Percentiles rank a stretch among this genome's conserved stretches.
Evolutionary conservation across 2,113 vertebrate genomes (phyloP).

Genomic region (Lipophrys pholis): DNA sequence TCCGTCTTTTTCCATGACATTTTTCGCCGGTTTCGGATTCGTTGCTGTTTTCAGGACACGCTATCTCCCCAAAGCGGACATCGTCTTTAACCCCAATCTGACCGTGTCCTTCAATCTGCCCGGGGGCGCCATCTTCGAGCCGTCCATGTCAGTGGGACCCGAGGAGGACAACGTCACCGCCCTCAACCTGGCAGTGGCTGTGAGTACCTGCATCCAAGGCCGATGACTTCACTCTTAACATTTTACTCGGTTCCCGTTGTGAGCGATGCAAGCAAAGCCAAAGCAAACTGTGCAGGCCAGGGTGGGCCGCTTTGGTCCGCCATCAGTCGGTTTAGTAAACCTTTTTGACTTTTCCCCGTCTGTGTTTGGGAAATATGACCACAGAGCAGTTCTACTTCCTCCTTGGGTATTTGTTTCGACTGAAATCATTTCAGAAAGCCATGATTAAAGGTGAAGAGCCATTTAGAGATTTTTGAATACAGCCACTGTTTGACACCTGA

Average conservation of each 20-base stretch:
- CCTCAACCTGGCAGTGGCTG: constrained; percentile 91
- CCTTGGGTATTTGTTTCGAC: not conserved
- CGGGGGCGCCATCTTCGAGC: constrained; percentile 85
- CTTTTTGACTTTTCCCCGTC: constrained; percentile 2
- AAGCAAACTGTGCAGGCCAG: constrained; percentile 11
- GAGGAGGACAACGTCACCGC: constrained; percentile 87
- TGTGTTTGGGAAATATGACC: not conserved
- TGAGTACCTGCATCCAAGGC: constrained; percentile 79
- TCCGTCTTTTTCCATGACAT: no score
- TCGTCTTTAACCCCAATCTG: constrained; percentile 75
- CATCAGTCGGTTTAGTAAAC: not conserved
- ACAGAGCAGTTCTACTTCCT: not conserved
- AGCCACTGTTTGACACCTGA: no score
- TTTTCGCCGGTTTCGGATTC: not conserved
- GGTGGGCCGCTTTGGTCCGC: not conserved
- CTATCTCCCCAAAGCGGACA: constrained; percentile 88
- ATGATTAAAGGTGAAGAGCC: not conserved
- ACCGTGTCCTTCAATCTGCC: constrained; percentile 88
- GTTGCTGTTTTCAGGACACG: constrained; percentile 82
- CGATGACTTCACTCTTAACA: constrained; percentile 15
- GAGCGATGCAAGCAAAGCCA: constrained; percentile 1
- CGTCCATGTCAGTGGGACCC: constrained; percentile 85
- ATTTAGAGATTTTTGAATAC: no score
- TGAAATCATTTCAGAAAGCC: constrained; percentile 1
- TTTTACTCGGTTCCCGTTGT: not conserved